Conservation (phyloP, 2,113 vertebrate species). For the Ptilonorhynchus violaceus region DNA sequence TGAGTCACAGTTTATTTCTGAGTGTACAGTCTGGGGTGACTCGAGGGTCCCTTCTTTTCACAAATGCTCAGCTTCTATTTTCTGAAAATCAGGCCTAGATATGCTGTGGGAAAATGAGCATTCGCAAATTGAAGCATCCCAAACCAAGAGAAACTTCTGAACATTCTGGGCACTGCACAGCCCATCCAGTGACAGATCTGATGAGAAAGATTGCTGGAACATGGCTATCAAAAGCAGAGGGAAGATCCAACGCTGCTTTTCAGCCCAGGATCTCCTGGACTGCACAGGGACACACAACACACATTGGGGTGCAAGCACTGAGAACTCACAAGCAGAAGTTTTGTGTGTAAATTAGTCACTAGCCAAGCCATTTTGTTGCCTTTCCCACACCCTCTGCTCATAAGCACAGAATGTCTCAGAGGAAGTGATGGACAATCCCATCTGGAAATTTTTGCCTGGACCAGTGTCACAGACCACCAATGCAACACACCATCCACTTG, state of each 20-base stretch:
- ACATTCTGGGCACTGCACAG: background rate
- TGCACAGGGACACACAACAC: background rate
- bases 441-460: background rate
- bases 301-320: background rate
- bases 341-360: background rate
- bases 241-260: background rate
- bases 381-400: background rate
- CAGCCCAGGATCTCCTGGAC: background rate
- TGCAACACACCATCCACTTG: background rate
- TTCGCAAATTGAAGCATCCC: background rate
- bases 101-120: background rate
- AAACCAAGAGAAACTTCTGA: background rate
- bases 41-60: background rate
- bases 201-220: background rate
- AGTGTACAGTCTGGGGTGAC: background rate
- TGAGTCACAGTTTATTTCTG: background rate
- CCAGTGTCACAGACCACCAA: background rate
- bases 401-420: background rate
- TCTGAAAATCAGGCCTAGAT: background rate
- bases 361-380: background rate
- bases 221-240: accelerated
- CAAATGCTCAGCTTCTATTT: background rate
- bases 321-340: background rate
- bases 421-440: background rate
- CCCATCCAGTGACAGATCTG: background rate